Base-by-base conservation (phyloP, 2,113 vertebrate species). In the Rhipidura dahli region DNA sequence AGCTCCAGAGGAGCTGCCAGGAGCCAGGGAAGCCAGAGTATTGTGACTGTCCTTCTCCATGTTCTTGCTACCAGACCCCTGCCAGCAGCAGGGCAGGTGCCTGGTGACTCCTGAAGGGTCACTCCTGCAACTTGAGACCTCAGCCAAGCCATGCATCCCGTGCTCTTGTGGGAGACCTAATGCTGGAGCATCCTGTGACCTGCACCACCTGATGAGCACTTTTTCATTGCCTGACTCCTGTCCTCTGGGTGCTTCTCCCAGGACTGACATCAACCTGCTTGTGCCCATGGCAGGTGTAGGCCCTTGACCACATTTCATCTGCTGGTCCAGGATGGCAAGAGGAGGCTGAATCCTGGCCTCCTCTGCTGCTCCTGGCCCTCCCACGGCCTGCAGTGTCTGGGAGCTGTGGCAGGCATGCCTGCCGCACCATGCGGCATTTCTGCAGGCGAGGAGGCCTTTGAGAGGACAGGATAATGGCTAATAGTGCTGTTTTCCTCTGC, bases 401-500 rank as follows among this genome's bases (percentile, higher is more conserved):
- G 42, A 71, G 80, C 56, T 0, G 0, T 61, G 72, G 82, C 83
- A 89, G 81, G 75, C 90, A 78, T 27, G 84, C 53, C 72, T 84
- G 75, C 79, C 0, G 0, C 51, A 75, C 90, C 69, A 60, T 21
- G 4, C 7, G 0, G 83, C 0, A 1, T 91, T 82, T 94, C 95
- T 94, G 87, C 91, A 90, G 80, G 76, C 86, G 0, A 94, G 88
- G 77, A 93, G 90, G 91, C 91, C 81, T 95, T 95, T 93, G 87
- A 95, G 94, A 96, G 94, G 90, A 85, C 20, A 1, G 89, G 73
- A 93, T 97, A 97, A 97, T 95, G 94, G 95, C 94, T 94, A 95
- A 96, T 96, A 96, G 94, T 95, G 96, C 96, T 95, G 96, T 93
- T 95, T 92, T 93, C 95, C 94, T 92, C 95, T 93, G 93, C 97